These are phyloP conservation scores for Macrochelys suwanniensis DNA, from an alignment of 2,797 vertebrate species.

Conservation along the genomic window DNA sequence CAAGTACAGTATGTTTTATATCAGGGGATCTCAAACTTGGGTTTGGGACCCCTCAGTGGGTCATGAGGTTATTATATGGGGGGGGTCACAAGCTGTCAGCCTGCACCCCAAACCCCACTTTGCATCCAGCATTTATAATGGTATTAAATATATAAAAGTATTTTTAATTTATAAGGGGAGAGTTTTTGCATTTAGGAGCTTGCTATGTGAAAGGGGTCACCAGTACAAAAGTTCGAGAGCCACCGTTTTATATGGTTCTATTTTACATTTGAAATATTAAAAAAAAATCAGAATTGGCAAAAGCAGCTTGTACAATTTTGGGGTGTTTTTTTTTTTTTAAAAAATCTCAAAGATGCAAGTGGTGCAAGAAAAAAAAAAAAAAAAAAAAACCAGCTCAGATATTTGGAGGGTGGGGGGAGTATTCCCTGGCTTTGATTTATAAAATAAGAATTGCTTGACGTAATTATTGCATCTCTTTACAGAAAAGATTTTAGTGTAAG, in stretches of 20 bases:
- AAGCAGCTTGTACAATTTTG: background rate
- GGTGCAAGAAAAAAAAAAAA: background rate
- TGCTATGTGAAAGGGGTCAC: too few species aligned
- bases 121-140: too few species aligned
- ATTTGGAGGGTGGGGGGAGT: background rate
- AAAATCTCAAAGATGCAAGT: background rate
- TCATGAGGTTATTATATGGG: too few species aligned
- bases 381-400: background rate
- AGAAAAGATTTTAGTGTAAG: background rate
- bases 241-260: background rate
- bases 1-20: background rate
- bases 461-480: background rate
- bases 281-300: background rate
- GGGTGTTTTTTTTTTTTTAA: too few species aligned
- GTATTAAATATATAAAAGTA: too few species aligned
- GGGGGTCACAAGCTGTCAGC: too few species aligned
- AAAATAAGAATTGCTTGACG: background rate
- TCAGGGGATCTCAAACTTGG: too few species aligned
- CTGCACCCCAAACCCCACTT: too few species aligned
- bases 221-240: too few species aligned
- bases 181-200: too few species aligned
- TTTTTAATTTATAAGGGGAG: too few species aligned
- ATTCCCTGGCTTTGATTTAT: background rate
- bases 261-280: background rate
- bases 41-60: too few species aligned